Percentiles rank a stretch among this genome's conserved stretches.
Evolutionary conservation across 1,140 invertebrate species (phyloP).

Genomic region (Scylla paramamosain): DNA sequence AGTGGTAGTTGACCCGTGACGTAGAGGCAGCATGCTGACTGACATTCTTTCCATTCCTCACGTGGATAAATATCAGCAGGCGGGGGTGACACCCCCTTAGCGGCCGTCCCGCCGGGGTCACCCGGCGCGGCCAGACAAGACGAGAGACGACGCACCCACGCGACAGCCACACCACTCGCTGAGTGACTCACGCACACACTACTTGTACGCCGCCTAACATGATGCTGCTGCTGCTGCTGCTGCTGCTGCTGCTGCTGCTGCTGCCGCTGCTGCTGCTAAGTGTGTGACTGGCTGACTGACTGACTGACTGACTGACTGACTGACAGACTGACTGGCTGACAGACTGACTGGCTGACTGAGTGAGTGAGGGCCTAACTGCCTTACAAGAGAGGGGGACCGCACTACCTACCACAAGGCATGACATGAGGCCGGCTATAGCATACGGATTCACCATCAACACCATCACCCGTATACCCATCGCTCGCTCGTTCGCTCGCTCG

Average conservation of each 20-base stretch:
- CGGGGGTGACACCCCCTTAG: not conserved
- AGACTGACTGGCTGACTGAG: not conserved
- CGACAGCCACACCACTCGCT: not conserved
- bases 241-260: not conserved
- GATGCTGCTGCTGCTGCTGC: no score
- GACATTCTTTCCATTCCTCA: not conserved
- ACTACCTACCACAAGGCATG: slow-evolving; percentile 73
- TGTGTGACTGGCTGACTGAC: not conserved
- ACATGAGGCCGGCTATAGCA: slow-evolving; percentile 73
- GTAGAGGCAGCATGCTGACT: slow-evolving; percentile 67
- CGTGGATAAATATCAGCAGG: not conserved
- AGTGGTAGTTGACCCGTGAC: slow-evolving; percentile 59
- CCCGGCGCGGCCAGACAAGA: not conserved
- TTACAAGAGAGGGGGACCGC: slow-evolving; percentile 74
- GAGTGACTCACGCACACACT: no score
- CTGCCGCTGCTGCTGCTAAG: not conserved
- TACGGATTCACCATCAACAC: slow-evolving; percentile 64
- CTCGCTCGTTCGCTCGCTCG: not conserved
- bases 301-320: not conserved
- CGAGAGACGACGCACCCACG: not conserved
- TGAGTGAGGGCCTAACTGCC: slow-evolving; percentile 51
- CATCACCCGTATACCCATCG: not conserved
- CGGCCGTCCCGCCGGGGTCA: not conserved
- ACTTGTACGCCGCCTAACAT: no score
- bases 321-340: not conserved